These are phyloP conservation scores for Graptemys geographica DNA, from an alignment of 2,797 vertebrate genomes.

Conservation along the genomic window DNA sequence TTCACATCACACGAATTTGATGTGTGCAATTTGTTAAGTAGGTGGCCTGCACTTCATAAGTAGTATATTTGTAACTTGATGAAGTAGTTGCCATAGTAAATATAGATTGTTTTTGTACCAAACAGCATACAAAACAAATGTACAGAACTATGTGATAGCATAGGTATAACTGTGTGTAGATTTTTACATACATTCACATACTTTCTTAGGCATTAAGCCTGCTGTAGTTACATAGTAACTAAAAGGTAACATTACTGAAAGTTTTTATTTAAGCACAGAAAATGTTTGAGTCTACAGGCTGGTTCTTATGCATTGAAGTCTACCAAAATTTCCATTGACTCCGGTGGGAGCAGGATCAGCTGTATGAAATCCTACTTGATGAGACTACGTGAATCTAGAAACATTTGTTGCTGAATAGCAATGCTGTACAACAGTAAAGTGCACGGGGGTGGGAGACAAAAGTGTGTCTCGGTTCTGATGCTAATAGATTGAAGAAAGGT, in stretches of 20 bases:
- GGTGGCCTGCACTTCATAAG: background rate
- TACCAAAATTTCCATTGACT: constrained; percentile 43
- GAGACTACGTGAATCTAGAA: background rate
- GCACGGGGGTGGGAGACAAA: background rate
- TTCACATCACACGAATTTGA: background rate
- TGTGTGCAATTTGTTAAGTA: background rate
- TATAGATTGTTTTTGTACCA: background rate
- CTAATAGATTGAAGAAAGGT: background rate
- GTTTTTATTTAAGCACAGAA: background rate
- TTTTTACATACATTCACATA: background rate
- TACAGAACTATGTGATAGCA: background rate
- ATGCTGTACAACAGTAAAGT: background rate
- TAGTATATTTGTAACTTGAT: background rate
- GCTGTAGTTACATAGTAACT: background rate
- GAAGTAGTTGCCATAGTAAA: background rate
- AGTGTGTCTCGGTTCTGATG: accelerated
- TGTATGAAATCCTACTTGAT: constrained; percentile 20
- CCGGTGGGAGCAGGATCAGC: constrained; percentile 31
- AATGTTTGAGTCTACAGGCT: constrained; percentile 4
- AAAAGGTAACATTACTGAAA: background rate
- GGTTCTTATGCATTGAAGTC: constrained; percentile 11
- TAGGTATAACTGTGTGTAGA: background rate
- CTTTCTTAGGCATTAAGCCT: background rate
- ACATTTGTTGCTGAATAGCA: background rate
- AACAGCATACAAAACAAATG: background rate